phyloP scores from a whole-genome alignment of 2,888 invertebrate genomes.

The Leptodirus hochenwartii region DNA sequence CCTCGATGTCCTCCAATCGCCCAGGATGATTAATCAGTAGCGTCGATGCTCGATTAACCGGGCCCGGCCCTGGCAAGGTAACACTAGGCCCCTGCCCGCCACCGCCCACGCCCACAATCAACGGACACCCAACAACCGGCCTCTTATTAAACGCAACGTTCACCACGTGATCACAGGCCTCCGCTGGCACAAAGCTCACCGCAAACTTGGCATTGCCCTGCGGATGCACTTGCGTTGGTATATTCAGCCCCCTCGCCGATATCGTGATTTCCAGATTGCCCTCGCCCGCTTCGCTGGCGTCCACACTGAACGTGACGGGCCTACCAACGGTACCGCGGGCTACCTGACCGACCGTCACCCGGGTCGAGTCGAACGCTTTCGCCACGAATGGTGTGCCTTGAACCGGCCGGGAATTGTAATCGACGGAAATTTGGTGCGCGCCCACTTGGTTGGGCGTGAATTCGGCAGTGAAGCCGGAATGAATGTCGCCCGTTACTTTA shows the following conservation, averaged over 20 bases:
- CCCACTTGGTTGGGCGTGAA: conserved; percentile 90
- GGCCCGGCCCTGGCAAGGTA: conserved; percentile 52
- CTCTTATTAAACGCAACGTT: conserved; percentile 96
- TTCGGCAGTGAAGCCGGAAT: conserved; percentile 75
- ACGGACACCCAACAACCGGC: conserved; percentile 76
- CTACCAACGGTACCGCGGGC: conserved; percentile 73
- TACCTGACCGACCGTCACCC: conserved; percentile 58
- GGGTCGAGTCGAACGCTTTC: conserved; percentile 83
- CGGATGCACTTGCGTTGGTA: conserved; percentile 70
- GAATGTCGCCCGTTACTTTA: conserved; percentile 73
- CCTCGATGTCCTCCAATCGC: conserved; percentile 83
- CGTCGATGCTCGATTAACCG: conserved; percentile 50
- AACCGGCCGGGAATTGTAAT: conserved; percentile 78
- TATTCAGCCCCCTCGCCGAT: conserved; percentile 79
- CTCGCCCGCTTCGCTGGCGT: conserved; percentile 92
- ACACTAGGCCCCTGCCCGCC: conserved; percentile 45
- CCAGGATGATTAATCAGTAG: conserved; percentile 64
- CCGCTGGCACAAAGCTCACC: conserved; percentile 90
- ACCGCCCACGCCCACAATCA: conserved; percentile 61
- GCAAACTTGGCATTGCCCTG: conserved; percentile 73
- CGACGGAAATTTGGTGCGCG: conserved; percentile 76
- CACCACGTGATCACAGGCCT: conserved; percentile 85
- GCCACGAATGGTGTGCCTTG: conserved; percentile 80
- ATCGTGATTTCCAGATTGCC: conserved; percentile 95
- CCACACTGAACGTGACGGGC: conserved; percentile 86